Conservation (phyloP, 2,888 invertebrate genomes). For the Nipponacmea schrenckii region DNA sequence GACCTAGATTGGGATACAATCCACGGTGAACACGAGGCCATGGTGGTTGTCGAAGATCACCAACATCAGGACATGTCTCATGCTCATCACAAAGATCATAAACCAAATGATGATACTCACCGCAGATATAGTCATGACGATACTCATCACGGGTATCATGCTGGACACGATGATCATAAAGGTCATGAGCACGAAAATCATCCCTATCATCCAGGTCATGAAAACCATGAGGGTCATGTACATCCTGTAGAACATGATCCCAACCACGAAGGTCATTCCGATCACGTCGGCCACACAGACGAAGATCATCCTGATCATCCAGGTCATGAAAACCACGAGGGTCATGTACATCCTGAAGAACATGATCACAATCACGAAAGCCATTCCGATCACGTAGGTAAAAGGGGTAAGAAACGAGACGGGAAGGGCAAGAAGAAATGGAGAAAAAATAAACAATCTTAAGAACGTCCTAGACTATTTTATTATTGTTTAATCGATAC, state of each 20-base stretch:
- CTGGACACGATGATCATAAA: not conserved
- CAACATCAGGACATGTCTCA: not conserved
- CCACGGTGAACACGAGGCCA: not conserved
- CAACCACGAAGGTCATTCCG: not conserved
- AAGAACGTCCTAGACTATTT: too few relatives aligned
- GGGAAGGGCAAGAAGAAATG: not conserved
- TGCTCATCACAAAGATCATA: not conserved
- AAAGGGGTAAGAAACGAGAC: not conserved
- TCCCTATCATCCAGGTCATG: not conserved
- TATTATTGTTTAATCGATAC: too few relatives aligned
- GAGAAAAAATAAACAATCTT: not conserved
- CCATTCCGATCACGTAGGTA: not conserved
- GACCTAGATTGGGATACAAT: constrained; percentile 5
- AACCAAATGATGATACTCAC: too few relatives aligned
- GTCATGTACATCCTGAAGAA: not conserved
- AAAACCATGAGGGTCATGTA: not conserved
- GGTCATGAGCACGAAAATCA: not conserved
- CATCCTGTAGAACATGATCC: not conserved
- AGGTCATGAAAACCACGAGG: constrained; percentile 7
- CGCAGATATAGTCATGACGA: too few relatives aligned
- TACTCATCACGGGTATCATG: not conserved
- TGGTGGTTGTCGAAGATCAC: not conserved
- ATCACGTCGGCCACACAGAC: not conserved
- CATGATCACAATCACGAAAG: not conserved
- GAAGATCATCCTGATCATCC: not conserved